Evolutionary conservation across 1,140 invertebrate genomes (phyloP).

Genomic region (Physella acuta): DNA sequence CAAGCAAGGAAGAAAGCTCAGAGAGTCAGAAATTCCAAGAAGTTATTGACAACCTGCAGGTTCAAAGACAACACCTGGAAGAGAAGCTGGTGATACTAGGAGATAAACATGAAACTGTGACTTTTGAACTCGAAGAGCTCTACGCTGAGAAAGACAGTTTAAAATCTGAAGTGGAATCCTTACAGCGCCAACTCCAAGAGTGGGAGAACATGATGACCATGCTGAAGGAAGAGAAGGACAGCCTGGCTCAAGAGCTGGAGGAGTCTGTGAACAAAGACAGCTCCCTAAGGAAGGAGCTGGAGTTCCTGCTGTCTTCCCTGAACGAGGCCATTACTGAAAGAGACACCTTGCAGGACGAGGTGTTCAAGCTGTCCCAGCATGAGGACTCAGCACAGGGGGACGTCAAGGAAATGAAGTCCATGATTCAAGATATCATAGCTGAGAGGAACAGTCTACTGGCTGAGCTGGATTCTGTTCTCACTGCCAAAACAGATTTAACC

Average conservation of each 20-base stretch:
- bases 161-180: conserved; percentile 28
- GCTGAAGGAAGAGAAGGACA: conserved; percentile 50
- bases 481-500: conserved; percentile 37
- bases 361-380: conserved; percentile 37
- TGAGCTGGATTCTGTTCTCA: conserved; percentile 36
- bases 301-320: conserved; percentile 42
- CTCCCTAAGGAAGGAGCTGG: conserved; percentile 46
- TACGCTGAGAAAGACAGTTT: conserved; percentile 32
- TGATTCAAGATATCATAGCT: conserved; percentile 41
- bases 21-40: conserved; percentile 5
- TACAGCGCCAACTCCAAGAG: conserved; percentile 63
- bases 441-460: conserved; percentile 36
- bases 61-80: conserved; percentile 23
- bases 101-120: conserved; percentile 29
- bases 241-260: conserved; percentile 45
- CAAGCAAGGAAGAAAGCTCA: neutral
- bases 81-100: conserved; percentile 27
- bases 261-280: conserved; percentile 44
- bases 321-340: conserved; percentile 50
- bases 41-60: conserved; percentile 22
- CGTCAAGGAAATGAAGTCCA: conserved; percentile 42
- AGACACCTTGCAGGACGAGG: conserved; percentile 46
- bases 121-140: conserved; percentile 34
- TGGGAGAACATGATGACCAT: conserved; percentile 60
- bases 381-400: conserved; percentile 31